Conservation (phyloP, 2,797 vertebrate species). For the Xenentodon cancila region DNA sequence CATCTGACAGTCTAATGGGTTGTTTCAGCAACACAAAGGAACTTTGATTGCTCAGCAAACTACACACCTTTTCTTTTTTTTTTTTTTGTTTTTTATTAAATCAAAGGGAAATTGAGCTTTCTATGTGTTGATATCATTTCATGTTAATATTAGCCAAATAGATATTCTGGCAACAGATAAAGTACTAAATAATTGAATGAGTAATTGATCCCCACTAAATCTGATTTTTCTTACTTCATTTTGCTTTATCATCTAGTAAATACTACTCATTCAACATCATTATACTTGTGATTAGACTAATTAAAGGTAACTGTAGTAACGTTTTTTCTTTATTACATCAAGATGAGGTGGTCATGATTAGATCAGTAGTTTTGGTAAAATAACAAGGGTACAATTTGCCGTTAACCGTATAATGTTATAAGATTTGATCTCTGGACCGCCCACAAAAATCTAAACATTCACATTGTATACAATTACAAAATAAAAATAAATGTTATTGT, state of each 20-base stretch:
- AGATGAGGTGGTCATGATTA: too few relatives aligned
- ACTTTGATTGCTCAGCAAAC: constrained; percentile 26
- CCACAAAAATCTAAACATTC: too few relatives aligned
- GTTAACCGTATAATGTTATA: too few relatives aligned
- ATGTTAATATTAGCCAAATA: constrained; percentile 11
- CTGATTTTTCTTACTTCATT: not conserved
- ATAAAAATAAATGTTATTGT: too few relatives aligned
- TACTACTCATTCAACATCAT: not conserved
- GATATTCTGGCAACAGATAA: not conserved
- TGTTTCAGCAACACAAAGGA: constrained; percentile 28
- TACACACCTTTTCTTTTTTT: constrained; percentile 10
- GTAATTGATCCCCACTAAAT: rapidly evolving
- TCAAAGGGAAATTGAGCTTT: constrained; percentile 18
- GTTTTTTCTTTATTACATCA: too few relatives aligned
- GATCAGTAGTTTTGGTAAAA: too few relatives aligned
- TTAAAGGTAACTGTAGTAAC: not conserved
- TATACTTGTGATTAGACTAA: not conserved
- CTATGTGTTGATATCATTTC: constrained; percentile 19
- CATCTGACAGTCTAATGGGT: constrained; percentile 59
- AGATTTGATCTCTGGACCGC: too few relatives aligned
- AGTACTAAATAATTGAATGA: too few relatives aligned
- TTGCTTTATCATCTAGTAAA: not conserved
- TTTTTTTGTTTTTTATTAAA: too few relatives aligned
- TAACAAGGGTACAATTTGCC: too few relatives aligned
- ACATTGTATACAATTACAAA: too few relatives aligned